phyloP scores from a whole-genome alignment of 2,797 vertebrate species.

The Euthynnus affinis region DNA sequence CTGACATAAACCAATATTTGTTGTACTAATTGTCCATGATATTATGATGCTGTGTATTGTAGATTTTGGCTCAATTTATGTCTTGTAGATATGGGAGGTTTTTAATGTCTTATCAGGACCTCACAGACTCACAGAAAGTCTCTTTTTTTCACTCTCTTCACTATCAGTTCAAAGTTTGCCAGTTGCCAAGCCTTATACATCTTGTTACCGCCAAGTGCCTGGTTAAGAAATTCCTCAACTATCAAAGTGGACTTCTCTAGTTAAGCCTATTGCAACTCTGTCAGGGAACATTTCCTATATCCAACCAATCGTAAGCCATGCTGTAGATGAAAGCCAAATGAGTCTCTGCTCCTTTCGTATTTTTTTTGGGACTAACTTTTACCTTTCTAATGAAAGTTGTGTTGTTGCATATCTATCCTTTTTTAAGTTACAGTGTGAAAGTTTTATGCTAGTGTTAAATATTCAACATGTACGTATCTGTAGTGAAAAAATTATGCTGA shows the following conservation, averaged over 20 bases:
- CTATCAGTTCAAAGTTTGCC: constrained; percentile 37
- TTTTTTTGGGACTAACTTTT: constrained; percentile 37
- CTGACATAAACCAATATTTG: neutral
- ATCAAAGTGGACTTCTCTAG: constrained; percentile 12
- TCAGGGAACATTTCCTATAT: constrained; percentile 53
- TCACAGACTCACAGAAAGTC: neutral
- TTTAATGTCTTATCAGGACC: neutral
- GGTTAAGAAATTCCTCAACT: constrained; percentile 45
- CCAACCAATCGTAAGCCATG: constrained; percentile 48
- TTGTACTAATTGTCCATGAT: constrained; percentile 8
- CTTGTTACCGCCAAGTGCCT: constrained; percentile 79
- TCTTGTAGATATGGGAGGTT: neutral
- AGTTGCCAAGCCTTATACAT: constrained; percentile 53
- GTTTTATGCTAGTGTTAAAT: constrained; percentile 33
- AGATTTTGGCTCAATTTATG: neutral
- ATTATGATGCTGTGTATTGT: constrained; percentile 2
- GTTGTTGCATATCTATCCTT: constrained; percentile 57
- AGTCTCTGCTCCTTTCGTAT: constrained; percentile 20
- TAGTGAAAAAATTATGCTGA: constrained; percentile 42
- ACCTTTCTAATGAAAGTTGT: constrained; percentile 8
- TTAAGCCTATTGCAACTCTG: constrained; percentile 29
- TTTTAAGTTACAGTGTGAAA: constrained; percentile 33
- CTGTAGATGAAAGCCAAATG: constrained; percentile 56
- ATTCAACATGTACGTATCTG: constrained; percentile 35
- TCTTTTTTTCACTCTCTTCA: constrained; percentile 7